phyloP scores from a whole-genome alignment of 2,888 invertebrate genomes.

The Eudemis profundana region DNA sequence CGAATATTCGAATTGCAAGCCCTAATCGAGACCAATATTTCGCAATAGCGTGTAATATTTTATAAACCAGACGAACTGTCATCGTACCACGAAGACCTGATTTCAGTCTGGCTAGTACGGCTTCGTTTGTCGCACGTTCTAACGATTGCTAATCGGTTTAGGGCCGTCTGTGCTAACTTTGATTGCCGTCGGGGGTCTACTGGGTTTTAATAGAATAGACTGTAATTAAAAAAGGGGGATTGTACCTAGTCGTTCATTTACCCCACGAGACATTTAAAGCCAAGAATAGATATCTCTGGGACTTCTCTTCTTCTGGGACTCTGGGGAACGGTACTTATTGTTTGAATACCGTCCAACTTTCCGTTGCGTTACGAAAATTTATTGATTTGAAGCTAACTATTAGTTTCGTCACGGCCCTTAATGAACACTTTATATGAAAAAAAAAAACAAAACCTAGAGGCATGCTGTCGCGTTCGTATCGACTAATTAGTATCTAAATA shows the following conservation, averaged over 20 bases:
- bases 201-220: constrained; percentile 14
- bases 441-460: too few species aligned
- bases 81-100: constrained; percentile 24
- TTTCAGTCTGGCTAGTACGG: constrained; percentile 35
- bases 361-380: too few species aligned
- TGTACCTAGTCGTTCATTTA: not conserved
- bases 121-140: constrained; percentile 24
- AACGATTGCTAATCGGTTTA: constrained; percentile 37
- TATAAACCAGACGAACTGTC: constrained; percentile 27
- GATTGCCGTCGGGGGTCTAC: constrained; percentile 2
- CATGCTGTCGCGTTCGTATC: too few species aligned
- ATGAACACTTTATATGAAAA: too few species aligned
- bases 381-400: too few species aligned
- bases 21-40: not conserved
- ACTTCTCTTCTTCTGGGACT: too few species aligned
- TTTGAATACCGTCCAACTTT: too few species aligned
- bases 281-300: too few species aligned
- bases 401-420: too few species aligned
- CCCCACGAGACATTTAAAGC: not conserved
- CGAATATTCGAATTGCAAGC: too few species aligned
- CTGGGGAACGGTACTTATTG: too few species aligned
- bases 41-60: constrained; percentile 21
- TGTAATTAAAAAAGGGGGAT: constrained; percentile 19
- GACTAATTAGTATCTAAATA: too few species aligned
- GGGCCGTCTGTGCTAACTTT: constrained; percentile 14